Evolutionary conservation across 1,140 invertebrate genomes (phyloP).

Genomic region (Hydropsyche tenuis): DNA sequence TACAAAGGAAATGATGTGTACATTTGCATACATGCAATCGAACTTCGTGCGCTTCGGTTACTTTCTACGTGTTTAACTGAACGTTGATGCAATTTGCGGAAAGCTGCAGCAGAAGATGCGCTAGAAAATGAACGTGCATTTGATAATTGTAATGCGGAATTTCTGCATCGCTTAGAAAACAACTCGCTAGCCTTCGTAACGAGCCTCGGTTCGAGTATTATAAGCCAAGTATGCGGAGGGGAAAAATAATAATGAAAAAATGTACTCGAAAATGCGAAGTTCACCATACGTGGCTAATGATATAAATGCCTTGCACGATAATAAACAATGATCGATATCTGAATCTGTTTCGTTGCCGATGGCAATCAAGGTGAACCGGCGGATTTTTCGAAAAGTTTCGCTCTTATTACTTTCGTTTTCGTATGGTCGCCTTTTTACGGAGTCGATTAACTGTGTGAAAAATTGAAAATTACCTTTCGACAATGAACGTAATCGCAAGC

Average conservation of each 20-base stretch:
- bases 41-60: too few relatives aligned
- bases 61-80: too few relatives aligned
- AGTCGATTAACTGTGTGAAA: constrained; percentile 1
- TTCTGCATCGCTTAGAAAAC: background rate
- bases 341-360: background rate
- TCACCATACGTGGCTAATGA: too few relatives aligned
- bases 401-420: constrained; percentile 18
- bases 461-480: background rate
- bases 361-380: background rate
- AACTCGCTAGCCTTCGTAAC: background rate
- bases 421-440: background rate
- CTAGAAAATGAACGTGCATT: constrained; percentile 39
- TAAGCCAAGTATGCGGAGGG: background rate
- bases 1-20: too few relatives aligned
- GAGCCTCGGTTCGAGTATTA: background rate
- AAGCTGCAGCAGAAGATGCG: constrained; percentile 11
- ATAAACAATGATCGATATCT: background rate
- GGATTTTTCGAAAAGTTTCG: background rate
- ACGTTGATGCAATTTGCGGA: constrained; percentile 11
- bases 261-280: too few relatives aligned
- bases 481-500: background rate
- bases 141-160: constrained; percentile 36
- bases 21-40: too few relatives aligned
- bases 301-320: background rate
- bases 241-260: too few relatives aligned